Percentiles rank a stretch among this genome's conserved stretches.
Conservation (phyloP, 2,797 vertebrate genomes). For the Tragopan temminckii region DNA sequence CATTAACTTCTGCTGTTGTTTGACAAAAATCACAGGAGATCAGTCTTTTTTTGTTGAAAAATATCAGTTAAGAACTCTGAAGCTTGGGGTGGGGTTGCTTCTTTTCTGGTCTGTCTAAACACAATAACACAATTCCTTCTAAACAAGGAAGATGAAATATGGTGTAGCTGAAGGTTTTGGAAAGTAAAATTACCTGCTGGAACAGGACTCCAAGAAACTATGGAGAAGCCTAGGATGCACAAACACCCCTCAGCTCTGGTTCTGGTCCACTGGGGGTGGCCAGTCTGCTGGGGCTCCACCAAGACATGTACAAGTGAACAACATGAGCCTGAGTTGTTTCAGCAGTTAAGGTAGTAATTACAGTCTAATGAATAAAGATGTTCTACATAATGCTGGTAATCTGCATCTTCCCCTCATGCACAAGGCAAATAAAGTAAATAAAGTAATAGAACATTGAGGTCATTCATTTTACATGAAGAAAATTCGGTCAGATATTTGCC, state of each 20-base stretch:
- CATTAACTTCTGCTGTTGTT: background rate
- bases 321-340: background rate
- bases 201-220: background rate
- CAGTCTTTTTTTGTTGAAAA: background rate
- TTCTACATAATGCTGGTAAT: background rate
- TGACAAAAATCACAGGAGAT: background rate
- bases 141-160: background rate
- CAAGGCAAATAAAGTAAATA: background rate
- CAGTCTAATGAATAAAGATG: background rate
- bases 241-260: background rate
- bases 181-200: background rate
- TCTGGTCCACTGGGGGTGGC: background rate
- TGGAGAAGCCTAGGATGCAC: background rate
- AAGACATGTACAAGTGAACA: fast-evolving
- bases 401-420: background rate
- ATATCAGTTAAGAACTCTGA: background rate
- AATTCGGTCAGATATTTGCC: background rate
- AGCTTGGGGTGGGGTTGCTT: fast-evolving
- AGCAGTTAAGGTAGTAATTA: background rate
- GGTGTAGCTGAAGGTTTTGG: background rate
- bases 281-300: background rate
- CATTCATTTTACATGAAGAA: background rate
- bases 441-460: background rate
- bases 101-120: background rate
- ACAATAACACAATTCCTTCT: no score